Evolutionary conservation across 1,140 invertebrate genomes (phyloP), one percentile per base, ranked within the genome.

Genomic region (Drosophila quadrilineata): DNA sequence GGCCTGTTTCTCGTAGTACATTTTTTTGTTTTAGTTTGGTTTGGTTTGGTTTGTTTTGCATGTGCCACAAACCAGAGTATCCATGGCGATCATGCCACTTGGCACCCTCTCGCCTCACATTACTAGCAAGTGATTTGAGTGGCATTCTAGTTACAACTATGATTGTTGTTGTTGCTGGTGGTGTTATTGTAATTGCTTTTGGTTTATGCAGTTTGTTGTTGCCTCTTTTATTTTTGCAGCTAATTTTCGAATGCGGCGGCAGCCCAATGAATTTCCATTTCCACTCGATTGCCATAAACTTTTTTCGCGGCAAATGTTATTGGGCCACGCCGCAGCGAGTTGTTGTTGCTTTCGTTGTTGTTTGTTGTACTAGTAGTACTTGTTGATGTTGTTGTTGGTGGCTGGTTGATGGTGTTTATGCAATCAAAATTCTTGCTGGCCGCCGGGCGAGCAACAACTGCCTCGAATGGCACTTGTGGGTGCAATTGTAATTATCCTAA

Each of bases 401-500:
- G n/a, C n/a, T n/a, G n/a, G n/a, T 52, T 57, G 54, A 22, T 49
- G 57, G 48, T 67, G 62, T 75, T 85, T 85, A 79, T 85, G 79
- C 79, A 85, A 85, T 85, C 79, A 75, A 85, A 85, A 85, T 85
- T 85, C 79, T 85, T 79, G 59, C 56, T 48, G 35, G 57, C 63
- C 63, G 59, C 77, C 31, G 33, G 58, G 46, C 53, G 22, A 50
- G 24, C 26, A 33, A 19, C 29, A 50, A 40, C 3, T 50, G 38
- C 41, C 54, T 71, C 70, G 57, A 85, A 85, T 85, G 74, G 74
- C 80, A 85, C 80, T 85, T 85, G 79, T 85, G 79, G 79, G 79
- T 85, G 79, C 79, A 85, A 85, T 85, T 79, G 79, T 85, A 85
- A 85, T 85, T 85, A 85, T 85, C 79, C 80, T 79, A 85, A 85